These are phyloP conservation scores for Phasianus colchicus DNA, from an alignment of 2,113 vertebrate species.

Conservation along the genomic window DNA sequence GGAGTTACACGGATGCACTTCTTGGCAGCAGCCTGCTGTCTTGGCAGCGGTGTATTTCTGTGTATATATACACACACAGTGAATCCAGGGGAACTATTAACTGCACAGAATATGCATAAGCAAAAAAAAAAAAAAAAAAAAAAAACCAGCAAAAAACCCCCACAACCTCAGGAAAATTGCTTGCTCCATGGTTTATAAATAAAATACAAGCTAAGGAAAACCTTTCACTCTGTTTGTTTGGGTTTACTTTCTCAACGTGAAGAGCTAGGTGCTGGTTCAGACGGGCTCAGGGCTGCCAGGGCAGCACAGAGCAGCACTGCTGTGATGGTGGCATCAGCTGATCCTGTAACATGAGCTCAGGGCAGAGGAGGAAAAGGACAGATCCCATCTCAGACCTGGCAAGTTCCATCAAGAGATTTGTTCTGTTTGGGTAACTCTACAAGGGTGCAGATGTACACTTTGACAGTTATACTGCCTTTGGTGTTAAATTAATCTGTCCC, in stretches of 20 bases:
- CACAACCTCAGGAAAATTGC: background rate
- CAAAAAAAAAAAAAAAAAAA: background rate
- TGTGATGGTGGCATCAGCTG: background rate
- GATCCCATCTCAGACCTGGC: background rate
- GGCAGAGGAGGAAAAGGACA: slow-evolving; percentile 27
- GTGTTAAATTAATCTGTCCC: background rate
- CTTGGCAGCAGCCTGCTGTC: background rate
- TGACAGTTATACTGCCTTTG: background rate
- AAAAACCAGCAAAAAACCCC: background rate
- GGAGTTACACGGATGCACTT: background rate
- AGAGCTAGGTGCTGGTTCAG: background rate
- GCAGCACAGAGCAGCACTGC: background rate
- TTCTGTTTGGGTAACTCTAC: background rate
- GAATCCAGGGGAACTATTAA: background rate
- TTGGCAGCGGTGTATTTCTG: accelerated
- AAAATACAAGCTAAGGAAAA: background rate
- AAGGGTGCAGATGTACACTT: background rate
- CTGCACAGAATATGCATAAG: background rate
- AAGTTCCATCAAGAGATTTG: background rate
- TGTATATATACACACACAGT: background rate
- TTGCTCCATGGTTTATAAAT: background rate
- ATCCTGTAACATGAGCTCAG: background rate
- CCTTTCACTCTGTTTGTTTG: background rate
- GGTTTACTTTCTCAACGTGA: slow-evolving; percentile 51
- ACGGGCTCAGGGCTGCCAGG: background rate